Evolutionary conservation across 30 jellyfish, hydroid and myxozoan species (phyloP).

Genomic region (Aurelia aurita): DNA sequence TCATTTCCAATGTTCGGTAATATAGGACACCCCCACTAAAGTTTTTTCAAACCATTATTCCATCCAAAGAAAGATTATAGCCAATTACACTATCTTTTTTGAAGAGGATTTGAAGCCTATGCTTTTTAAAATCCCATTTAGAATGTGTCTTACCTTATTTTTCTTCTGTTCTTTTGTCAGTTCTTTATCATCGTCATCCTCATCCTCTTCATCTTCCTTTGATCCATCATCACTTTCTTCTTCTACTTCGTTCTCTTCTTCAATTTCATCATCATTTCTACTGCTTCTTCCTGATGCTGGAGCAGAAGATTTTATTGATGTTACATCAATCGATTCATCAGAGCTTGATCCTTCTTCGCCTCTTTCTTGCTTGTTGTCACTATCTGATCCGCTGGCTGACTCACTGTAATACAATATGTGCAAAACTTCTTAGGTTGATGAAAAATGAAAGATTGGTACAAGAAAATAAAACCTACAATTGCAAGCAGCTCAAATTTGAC

Average conservation of each 20-base stretch:
- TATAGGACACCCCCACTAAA: too few relatives aligned
- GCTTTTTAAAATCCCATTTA: too few relatives aligned
- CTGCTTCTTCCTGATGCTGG: not conserved
- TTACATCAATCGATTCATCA: constrained; percentile 61
- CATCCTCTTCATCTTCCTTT: constrained; percentile 24
- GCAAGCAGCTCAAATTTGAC: too few relatives aligned
- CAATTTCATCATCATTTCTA: constrained; percentile 21
- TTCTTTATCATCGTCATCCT: not conserved
- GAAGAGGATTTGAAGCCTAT: too few relatives aligned
- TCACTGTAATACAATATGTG: constrained; percentile 26
- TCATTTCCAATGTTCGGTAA: too few relatives aligned
- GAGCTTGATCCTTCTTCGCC: constrained; percentile 69
- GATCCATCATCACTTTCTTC: constrained; percentile 25
- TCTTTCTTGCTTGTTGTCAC: constrained; percentile 45
- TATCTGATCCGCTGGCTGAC: constrained; percentile 73
- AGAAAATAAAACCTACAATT: too few relatives aligned
- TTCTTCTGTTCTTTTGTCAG: not conserved
- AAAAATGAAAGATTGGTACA: too few relatives aligned
- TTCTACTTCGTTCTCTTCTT: not conserved
- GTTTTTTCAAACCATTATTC: too few relatives aligned
- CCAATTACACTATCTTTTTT: too few relatives aligned
- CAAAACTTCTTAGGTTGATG: too few relatives aligned
- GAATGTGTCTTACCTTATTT: constrained; percentile 8
- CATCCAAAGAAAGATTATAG: too few relatives aligned
- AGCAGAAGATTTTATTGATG: constrained; percentile 29